phyloP scores from a whole-genome alignment of 2,113 vertebrate species.

The Ibidorhyncha struthersii region DNA sequence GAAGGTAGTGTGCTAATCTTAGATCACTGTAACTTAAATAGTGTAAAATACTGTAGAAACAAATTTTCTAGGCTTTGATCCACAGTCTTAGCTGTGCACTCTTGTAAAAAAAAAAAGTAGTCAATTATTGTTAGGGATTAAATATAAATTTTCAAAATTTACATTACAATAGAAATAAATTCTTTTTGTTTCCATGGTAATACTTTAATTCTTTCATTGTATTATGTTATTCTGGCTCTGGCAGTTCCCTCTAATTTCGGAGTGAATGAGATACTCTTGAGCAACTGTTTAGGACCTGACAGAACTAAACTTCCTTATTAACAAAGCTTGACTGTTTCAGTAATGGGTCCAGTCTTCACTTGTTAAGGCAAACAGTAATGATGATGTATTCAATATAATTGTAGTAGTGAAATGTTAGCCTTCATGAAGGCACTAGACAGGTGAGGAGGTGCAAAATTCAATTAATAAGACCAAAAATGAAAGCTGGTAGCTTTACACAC shows the following conservation, averaged over 20 bases:
- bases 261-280: background rate
- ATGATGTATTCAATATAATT: background rate
- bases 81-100: background rate
- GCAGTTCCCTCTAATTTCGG: background rate
- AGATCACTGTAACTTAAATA: background rate
- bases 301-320: background rate
- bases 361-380: background rate
- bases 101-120: background rate
- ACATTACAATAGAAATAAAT: background rate
- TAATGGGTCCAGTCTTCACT: background rate
- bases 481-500: background rate
- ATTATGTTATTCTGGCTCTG: background rate
- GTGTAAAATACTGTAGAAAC: background rate
- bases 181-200: background rate
- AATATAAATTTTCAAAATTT: background rate
- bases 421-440: background rate
- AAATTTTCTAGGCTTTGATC: background rate
- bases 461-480: background rate
- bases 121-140: background rate
- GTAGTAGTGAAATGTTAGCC: background rate
- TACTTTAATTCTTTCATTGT: background rate
- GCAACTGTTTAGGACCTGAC: background rate
- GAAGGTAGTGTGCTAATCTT: background rate
- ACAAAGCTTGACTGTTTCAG: background rate
- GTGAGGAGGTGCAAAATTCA: background rate